These are phyloP conservation scores for Crotalus viridis DNA, from an alignment of 2,113 vertebrate genomes.

Conservation along the genomic window DNA sequence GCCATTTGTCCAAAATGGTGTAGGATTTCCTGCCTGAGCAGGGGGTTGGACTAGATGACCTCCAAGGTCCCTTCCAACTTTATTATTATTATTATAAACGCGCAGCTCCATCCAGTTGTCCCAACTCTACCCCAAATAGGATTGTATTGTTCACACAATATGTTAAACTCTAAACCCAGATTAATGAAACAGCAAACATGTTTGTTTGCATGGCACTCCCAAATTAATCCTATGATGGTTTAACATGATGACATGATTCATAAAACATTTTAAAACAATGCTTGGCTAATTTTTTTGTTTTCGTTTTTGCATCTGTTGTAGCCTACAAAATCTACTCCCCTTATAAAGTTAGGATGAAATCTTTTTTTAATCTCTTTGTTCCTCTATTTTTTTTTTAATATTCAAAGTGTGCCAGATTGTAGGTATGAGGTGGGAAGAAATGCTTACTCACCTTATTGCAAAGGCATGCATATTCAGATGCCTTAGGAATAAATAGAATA, in stretches of 20 bases:
- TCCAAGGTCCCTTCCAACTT: no score
- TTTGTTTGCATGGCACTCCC: neutral
- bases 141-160: no score
- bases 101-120: no score
- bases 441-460: neutral
- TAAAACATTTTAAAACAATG: neutral
- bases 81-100: no score
- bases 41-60: no score
- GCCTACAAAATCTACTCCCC: neutral
- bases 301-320: neutral
- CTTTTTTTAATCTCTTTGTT: neutral
- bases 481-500: neutral
- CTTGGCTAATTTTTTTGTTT: neutral
- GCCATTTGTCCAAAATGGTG: no score
- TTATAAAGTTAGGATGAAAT: neutral
- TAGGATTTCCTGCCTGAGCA: no score
- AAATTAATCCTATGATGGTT: neutral
- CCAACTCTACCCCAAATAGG: no score
- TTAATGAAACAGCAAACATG: neutral
- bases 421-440: neutral
- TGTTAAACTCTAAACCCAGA: no score
- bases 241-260: neutral
- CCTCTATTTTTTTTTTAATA: neutral
- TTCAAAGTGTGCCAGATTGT: neutral
- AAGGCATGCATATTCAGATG: neutral